Conservation (phyloP, 1,140 invertebrate genomes). For the Drosophila burlai region DNA sequence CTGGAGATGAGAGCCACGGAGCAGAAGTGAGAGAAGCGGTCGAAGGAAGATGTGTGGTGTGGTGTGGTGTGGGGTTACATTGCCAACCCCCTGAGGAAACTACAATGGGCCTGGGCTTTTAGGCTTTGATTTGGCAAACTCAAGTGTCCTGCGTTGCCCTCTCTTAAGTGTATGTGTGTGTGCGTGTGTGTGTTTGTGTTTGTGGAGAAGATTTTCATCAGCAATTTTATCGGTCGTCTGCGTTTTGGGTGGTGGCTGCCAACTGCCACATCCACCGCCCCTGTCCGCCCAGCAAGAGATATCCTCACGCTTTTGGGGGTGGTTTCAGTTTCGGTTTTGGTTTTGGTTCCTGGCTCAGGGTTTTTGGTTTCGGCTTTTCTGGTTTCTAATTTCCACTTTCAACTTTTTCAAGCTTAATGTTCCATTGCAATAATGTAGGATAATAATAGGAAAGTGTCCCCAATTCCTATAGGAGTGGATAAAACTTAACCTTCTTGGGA, state of each 20-base stretch:
- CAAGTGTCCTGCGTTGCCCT: slow-evolving; percentile 61
- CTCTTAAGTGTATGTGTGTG: slow-evolving; percentile 26
- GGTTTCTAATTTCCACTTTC: slow-evolving; percentile 43
- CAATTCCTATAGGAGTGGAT: neutral
- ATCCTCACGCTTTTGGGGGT: slow-evolving; percentile 66
- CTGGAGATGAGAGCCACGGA: slow-evolving; percentile 1
- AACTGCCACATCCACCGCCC: slow-evolving; percentile 20
- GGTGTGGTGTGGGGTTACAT: slow-evolving; percentile 12
- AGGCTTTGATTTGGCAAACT: slow-evolving; percentile 74
- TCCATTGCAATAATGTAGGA: slow-evolving; percentile 7
- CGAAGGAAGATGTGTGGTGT: neutral
- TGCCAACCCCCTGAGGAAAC: slow-evolving; percentile 42
- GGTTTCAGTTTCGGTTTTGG: slow-evolving; percentile 61
- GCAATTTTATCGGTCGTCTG: slow-evolving; percentile 75
- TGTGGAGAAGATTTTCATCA: slow-evolving; percentile 76
- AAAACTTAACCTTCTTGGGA: neutral
- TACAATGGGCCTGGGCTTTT: slow-evolving; percentile 59
- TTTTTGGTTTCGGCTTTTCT: slow-evolving; percentile 21
- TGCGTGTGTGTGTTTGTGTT: slow-evolving; percentile 30
- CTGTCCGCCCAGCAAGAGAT: slow-evolving; percentile 36
- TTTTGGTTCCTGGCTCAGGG: slow-evolving; percentile 17
- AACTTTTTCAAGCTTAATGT: slow-evolving; percentile 41
- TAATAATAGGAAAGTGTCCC: slow-evolving; percentile 1
- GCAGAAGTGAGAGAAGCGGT: slow-evolving; percentile 4
- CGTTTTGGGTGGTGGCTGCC: slow-evolving; percentile 75